Base-by-base conservation (phyloP, 2,113 vertebrate genomes). In the Chinchilla lanigera region DNA sequence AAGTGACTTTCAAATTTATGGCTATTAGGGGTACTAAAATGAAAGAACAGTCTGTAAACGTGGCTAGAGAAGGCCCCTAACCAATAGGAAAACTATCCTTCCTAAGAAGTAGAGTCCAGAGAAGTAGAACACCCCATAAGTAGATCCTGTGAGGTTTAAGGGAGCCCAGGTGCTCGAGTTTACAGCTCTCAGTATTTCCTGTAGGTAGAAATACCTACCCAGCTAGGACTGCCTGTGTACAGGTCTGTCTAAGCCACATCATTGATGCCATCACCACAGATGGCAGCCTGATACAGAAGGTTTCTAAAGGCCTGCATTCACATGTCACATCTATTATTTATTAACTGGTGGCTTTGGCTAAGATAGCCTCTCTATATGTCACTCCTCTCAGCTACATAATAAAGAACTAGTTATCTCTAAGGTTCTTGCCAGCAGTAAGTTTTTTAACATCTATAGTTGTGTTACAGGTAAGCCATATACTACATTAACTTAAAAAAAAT, bases 141-240 rank as follows among this genome's bases (percentile, higher is more conserved):
- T 14, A 38, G 54, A 19, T 5, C 17, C 52, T 4, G 0, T 0
- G 10, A 73, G 82, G 20, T 50, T 22, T 0, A 19, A 30, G 80
- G 20, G 67, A 86, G 41, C n/a, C 20, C n/a, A 4, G 17, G 24
- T 19, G 28, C 20, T 14, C 52, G 11, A 6, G 5, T 24, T 4
- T 6, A 41, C 33, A 7, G 20, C 20, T 12, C 82, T 38, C 3
- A 0, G 47, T 6, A 0, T 5, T 38, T 35, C 38, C 54, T 10
- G 5, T 10, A 0, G 2, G 0, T 44, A 78, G 58, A 90, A 50
- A 63, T 12, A 3, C 17, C 26, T 61, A 41, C 26, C 50, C 50
- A 2, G n/a, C n/a, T 2, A 50, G 50, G 17, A 28, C 4, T 8
- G 19, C 50, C 88, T 38, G 47, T 22, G 3, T 38, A 2, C 19